Conservation (phyloP, 2,797 vertebrate species). For the Melanogrammus aeglefinus region DNA sequence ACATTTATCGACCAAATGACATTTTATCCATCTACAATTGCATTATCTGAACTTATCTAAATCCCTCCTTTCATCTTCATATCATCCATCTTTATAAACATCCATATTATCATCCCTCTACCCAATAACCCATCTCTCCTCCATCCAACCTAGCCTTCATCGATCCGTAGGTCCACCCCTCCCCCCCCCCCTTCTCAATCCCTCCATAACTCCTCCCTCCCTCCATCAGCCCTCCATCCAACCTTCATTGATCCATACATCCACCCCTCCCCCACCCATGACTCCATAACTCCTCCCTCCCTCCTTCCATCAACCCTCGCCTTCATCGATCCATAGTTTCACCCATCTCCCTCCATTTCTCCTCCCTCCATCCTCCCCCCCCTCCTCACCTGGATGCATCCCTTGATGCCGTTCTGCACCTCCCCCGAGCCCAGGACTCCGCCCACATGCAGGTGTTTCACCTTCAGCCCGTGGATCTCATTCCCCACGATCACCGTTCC, state of each 20-base stretch:
- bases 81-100: not conserved
- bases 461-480: conserved; percentile 92
- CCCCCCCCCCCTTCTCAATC: not conserved
- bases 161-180: not conserved
- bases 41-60: not conserved
- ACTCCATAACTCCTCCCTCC: not conserved
- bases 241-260: not conserved
- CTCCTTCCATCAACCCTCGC: conserved; percentile 54
- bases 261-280: not conserved
- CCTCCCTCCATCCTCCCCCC: not conserved
- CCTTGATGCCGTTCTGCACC: conserved; percentile 87
- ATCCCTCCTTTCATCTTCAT: not conserved
- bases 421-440: conserved; percentile 87
- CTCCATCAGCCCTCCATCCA: not conserved
- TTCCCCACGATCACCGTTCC: conserved; percentile 90
- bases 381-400: conserved; percentile 90
- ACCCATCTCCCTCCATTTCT: not conserved
- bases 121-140: not conserved
- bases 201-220: not conserved
- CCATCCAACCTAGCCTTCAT: not conserved
- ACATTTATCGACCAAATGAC: not conserved
- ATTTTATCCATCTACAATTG: too few species aligned
- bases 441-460: conserved; percentile 93
- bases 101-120: not conserved
- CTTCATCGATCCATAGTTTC: conserved; percentile 61